Conservation (phyloP, 1,140 invertebrate genomes). For the Antheraea pernyi region DNA sequence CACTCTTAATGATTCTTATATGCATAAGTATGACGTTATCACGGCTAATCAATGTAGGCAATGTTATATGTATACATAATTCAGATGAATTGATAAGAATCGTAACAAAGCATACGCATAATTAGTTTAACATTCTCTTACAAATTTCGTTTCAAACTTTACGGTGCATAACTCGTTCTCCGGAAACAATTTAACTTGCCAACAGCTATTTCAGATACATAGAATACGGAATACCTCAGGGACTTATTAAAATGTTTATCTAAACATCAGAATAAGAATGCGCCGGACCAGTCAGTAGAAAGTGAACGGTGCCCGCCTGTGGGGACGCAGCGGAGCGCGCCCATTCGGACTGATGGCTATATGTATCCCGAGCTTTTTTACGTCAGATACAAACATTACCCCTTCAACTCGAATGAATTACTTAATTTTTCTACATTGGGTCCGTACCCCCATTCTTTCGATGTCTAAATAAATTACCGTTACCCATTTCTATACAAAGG, state of each 20-base stretch:
- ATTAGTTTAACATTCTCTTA: constrained; percentile 60
- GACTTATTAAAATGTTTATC: constrained; percentile 69
- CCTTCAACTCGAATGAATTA: constrained; percentile 72
- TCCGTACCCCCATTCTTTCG: constrained; percentile 45
- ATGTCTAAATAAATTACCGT: constrained; percentile 67
- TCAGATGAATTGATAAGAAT: constrained; percentile 50
- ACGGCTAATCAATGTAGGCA: constrained; percentile 7
- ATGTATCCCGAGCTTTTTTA: constrained; percentile 58
- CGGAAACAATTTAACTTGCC: constrained; percentile 67
- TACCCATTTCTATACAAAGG: constrained; percentile 40
- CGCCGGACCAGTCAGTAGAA: constrained; percentile 25
- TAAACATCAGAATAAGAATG: constrained; percentile 70
- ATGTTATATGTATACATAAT: constrained; percentile 41
- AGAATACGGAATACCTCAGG: constrained; percentile 39
- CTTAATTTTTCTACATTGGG: constrained; percentile 69
- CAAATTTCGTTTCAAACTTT: constrained; percentile 35
- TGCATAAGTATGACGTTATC: neutral
- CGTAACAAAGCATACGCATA: constrained; percentile 45
- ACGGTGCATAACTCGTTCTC: constrained; percentile 51
- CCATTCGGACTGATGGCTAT: constrained; percentile 62
- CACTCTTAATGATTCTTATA: neutral
- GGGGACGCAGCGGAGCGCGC: constrained; percentile 61
- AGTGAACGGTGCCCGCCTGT: constrained; percentile 36
- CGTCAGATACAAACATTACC: constrained; percentile 70
- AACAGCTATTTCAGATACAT: constrained; percentile 49